Conservation (phyloP, 1,140 invertebrate species). For the Contarinia nasturtii region DNA sequence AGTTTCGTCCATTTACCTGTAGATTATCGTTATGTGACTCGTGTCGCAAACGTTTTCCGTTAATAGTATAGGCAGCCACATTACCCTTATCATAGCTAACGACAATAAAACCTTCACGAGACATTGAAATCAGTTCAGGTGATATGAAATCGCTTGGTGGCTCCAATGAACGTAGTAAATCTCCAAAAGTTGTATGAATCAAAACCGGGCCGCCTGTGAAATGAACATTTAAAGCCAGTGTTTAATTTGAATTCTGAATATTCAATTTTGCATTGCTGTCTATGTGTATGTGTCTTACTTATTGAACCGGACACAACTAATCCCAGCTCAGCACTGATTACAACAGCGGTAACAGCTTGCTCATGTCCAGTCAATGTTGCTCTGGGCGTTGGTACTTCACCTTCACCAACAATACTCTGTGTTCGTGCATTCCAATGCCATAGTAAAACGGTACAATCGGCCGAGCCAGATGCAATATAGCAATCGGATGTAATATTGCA, state of each 20-base stretch:
- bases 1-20: constrained; percentile 49
- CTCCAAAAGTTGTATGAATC: constrained; percentile 95
- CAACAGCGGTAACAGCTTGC: constrained; percentile 81
- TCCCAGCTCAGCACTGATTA: constrained; percentile 93
- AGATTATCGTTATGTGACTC: constrained; percentile 89
- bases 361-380: constrained; percentile 95
- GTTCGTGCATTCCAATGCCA: constrained; percentile 98
- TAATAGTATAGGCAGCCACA: constrained; percentile 83
- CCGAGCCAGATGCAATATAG: constrained; percentile 92
- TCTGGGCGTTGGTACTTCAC: constrained; percentile 80
- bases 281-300: constrained; percentile 28
- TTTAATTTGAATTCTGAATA: neutral
- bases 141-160: constrained; percentile 56
- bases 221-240: constrained; percentile 6
- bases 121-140: constrained; percentile 84
- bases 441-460: constrained; percentile 91
- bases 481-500: constrained; percentile 97
- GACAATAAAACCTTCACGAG: constrained; percentile 88
- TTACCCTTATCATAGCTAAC: constrained; percentile 82
- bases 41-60: constrained; percentile 68
- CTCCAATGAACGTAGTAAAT: constrained; percentile 81
- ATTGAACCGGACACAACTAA: constrained; percentile 88
- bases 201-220: constrained; percentile 77
- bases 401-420: constrained; percentile 91
- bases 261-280: no score